Evolutionary conservation across 2,113 vertebrate genomes (phyloP), one percentile per base, ranked within the genome.

Genomic region (Chionodraco myersi): DNA sequence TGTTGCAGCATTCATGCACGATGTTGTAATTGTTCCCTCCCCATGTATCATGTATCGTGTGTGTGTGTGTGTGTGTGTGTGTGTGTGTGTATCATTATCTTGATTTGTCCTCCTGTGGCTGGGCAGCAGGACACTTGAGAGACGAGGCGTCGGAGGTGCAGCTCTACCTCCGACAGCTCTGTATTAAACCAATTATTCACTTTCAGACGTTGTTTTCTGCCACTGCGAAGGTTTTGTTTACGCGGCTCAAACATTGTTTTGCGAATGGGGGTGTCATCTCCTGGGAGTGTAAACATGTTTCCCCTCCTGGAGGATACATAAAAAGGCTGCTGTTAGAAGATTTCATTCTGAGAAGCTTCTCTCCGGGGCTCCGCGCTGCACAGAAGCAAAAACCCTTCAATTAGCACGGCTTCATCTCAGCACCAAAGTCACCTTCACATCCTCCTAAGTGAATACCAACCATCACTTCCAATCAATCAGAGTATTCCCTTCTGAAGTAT

Each of bases 41-140:
- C n/a, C 23, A 52, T 73, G 23, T 6, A 72, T 59, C 77, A 18
- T 36, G 34, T n/a, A n/a, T n/a, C n/a, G n/a, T 41, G 36, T 36
- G 36, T 36, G 36, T 36, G 36, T 36, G 36, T 36, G 36, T 36
- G 36, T 36, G n/a, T n/a, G n/a, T n/a, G n/a, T n/a, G n/a, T n/a
- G n/a, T n/a, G n/a, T n/a, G n/a, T n/a, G n/a, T n/a, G n/a, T n/a
- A 6, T 88, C 88, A 83, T 91, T 88, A 91, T 90, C 90, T 88
- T 82, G 83, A 90, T 87, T 85, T 75, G 78, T 83, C 75, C 75
- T 75, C 51, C 49, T 72, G 75, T 79, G 80, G 74, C 82, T 72
- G 44, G 62, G 76, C 88, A 77, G 75, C 52, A 44, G 83, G 72
- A 88, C 65, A 23, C 47, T 36, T 34, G 79, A 86, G 62, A 49